phyloP scores from a whole-genome alignment of 1,140 invertebrate species.

The Drosophila kepulauana region DNA sequence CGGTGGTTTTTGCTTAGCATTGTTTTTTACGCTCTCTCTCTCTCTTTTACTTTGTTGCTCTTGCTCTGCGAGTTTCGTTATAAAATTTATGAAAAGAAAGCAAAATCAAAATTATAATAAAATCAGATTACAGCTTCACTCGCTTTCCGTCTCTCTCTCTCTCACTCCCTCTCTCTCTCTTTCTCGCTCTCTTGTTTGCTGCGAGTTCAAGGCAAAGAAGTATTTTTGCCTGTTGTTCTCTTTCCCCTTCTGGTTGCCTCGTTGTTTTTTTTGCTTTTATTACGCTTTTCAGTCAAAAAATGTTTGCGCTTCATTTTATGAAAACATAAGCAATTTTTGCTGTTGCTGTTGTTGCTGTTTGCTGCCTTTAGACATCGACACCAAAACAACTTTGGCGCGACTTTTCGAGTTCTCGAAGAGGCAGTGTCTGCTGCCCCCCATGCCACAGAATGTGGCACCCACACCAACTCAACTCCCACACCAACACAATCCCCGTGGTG shows the following conservation, averaged over 20 bases:
- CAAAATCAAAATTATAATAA: slow-evolving; percentile 83
- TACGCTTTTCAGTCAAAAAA: slow-evolving; percentile 80
- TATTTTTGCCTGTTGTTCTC: slow-evolving; percentile 33
- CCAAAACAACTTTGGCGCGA: slow-evolving; percentile 59
- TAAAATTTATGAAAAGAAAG: slow-evolving; percentile 84
- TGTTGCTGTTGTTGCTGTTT: slow-evolving; percentile 49
- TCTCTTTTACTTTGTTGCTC: no score
- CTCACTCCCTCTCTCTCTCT: neutral
- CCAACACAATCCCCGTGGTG: slow-evolving; percentile 66
- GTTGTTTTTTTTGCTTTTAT: slow-evolving; percentile 62
- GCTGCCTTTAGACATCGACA: slow-evolving; percentile 70
- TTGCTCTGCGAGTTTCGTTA: slow-evolving; percentile 62
- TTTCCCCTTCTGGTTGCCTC: neutral
- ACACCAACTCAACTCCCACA: slow-evolving; percentile 22
- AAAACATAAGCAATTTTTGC: slow-evolving; percentile 81
- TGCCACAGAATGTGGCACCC: neutral
- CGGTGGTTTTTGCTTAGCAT: slow-evolving; percentile 41
- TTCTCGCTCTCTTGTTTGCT: neutral
- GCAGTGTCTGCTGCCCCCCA: neutral
- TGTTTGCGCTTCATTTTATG: slow-evolving; percentile 82
- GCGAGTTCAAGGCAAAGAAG: slow-evolving; percentile 36
- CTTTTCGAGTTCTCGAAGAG: slow-evolving; percentile 8
- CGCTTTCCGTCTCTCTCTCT: no score
- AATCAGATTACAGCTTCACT: slow-evolving; percentile 72
- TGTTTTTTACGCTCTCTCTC: slow-evolving; percentile 22